These are phyloP conservation scores for Chloroceryle amazona DNA, from an alignment of 2,797 vertebrate species.

Conservation along the genomic window DNA sequence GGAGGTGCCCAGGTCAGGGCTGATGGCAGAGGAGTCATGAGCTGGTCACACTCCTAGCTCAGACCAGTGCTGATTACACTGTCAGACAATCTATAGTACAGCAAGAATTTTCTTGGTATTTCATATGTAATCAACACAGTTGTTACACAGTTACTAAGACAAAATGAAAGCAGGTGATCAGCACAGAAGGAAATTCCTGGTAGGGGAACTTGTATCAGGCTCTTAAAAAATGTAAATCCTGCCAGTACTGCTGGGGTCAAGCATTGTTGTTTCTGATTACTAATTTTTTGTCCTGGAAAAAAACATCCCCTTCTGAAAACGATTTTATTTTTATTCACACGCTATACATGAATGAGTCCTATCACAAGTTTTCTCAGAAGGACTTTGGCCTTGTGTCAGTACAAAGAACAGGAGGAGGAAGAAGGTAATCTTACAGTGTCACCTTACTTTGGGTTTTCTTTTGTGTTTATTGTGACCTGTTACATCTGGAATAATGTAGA, in stretches of 20 bases:
- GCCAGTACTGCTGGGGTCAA: not conserved
- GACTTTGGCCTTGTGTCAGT: not conserved
- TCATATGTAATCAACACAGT: not conserved
- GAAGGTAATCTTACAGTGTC: not conserved
- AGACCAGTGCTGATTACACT: not conserved
- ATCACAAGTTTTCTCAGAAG: not conserved
- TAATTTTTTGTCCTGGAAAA: not conserved
- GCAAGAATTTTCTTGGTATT: not conserved
- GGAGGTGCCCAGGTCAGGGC: not conserved
- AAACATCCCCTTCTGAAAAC: not conserved
- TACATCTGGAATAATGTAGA: not conserved
- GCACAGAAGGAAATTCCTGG: not conserved
- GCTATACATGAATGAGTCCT: fast-evolving
- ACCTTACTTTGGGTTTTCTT: not conserved
- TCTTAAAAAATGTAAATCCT: not conserved
- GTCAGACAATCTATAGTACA: not conserved
- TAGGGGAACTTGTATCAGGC: not conserved
- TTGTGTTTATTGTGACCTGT: not conserved
- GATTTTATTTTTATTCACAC: not conserved
- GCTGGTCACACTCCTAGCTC: not conserved
- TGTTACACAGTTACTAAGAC: not conserved
- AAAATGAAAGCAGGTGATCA: not conserved
- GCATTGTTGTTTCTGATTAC: not conserved
- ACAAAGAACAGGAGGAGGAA: not conserved
- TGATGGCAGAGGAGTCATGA: not conserved